Percentiles rank a stretch among this genome's conserved stretches.
phyloP scores from a whole-genome alignment of 2,888 invertebrate genomes.

The Dinocampus coccinellae region DNA sequence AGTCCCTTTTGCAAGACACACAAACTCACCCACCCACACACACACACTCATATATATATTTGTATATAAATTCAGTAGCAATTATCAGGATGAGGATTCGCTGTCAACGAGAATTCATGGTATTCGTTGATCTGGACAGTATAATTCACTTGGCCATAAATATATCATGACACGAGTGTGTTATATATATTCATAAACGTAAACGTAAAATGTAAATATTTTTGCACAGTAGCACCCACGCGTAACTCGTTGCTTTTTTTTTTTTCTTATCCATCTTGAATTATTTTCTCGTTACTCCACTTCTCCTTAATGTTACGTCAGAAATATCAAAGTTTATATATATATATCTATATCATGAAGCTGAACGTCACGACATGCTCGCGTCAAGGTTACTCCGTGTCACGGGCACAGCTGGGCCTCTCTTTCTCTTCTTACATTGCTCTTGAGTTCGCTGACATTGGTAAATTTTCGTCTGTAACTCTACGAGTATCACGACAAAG shows the following conservation, averaged over 20 bases:
- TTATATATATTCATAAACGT: not conserved
- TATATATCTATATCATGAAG: not conserved
- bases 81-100: constrained; percentile 25
- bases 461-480: not conserved
- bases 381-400: constrained; percentile 32
- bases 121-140: constrained; percentile 28
- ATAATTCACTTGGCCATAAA: constrained; percentile 28
- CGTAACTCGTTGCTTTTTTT: not conserved
- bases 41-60: too few species aligned
- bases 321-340: constrained; percentile 24
- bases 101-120: constrained; percentile 18
- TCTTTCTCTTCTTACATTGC: not conserved
- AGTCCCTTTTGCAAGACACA: not conserved
- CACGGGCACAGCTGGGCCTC: constrained; percentile 29
- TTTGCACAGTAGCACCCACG: constrained; percentile 28
- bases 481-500: not conserved
- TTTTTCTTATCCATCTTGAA: not conserved
- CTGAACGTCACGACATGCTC: constrained; percentile 10
- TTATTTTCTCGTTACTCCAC: not conserved
- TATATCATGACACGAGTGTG: constrained; percentile 11
- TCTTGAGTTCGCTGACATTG: constrained; percentile 22
- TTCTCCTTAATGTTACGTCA: constrained; percentile 27
- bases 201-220: too few species aligned
- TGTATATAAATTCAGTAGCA: too few species aligned
- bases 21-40: too few species aligned